Conservation (phyloP, 2,888 invertebrate species). For the Trissonchulus latispiculum region DNA sequence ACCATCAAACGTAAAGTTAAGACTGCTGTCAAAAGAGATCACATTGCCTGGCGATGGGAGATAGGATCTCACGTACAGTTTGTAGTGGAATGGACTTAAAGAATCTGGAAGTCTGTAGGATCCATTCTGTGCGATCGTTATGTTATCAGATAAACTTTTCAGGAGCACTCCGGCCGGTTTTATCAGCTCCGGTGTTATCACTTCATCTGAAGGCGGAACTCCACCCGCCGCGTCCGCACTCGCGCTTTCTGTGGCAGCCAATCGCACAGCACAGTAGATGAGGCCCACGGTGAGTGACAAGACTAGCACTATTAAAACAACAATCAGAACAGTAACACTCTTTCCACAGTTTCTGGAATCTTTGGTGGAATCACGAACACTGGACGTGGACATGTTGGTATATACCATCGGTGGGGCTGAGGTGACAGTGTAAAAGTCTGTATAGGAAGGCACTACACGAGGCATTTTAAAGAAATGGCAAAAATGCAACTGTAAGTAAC, state of each 20-base stretch:
- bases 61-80: background rate
- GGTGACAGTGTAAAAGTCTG: background rate
- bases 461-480: too few species aligned
- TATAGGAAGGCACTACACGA: background rate
- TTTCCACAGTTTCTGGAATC: background rate
- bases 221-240: background rate
- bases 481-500: too few species aligned
- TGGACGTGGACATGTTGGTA: background rate
- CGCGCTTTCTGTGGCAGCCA: too few species aligned
- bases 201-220: background rate
- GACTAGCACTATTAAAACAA: background rate
- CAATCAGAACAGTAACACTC: background rate
- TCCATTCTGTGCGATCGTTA: background rate
- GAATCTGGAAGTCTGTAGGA: background rate
- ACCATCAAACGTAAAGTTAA: slow-evolving; percentile 5
- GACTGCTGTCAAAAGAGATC: background rate
- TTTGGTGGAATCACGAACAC: background rate
- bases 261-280: background rate
- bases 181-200: background rate
- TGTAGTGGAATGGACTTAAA: background rate
- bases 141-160: background rate
- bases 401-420: background rate
- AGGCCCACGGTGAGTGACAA: background rate
- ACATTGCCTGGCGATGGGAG: background rate
- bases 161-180: too few species aligned